phyloP scores from a whole-genome alignment of 2,797 vertebrate species.

The Oceanodroma leucorhoa region DNA sequence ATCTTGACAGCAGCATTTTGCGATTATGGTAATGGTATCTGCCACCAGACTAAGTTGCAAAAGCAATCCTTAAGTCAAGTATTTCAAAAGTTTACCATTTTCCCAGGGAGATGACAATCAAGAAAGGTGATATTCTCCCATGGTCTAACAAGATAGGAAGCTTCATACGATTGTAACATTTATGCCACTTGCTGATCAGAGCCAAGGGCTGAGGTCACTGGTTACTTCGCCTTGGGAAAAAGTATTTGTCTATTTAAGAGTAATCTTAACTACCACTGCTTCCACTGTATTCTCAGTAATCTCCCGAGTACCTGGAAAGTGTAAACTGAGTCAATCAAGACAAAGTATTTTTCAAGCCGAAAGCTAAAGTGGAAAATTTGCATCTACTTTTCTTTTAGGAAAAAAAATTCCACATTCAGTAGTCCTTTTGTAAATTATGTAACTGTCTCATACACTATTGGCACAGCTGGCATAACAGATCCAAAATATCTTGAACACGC shows the following conservation, averaged over 20 bases:
- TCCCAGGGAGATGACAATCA: background rate
- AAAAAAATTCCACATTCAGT: background rate
- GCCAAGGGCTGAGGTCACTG: background rate
- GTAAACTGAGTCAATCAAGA: background rate
- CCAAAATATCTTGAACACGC: background rate
- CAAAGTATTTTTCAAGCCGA: background rate
- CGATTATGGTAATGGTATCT: rapidly evolving
- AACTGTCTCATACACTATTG: background rate
- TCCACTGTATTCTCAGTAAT: background rate
- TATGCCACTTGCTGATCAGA: background rate
- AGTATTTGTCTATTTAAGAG: background rate
- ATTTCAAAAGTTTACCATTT: background rate
- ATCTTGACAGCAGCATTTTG: background rate
- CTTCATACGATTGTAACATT: background rate
- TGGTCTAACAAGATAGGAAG: background rate
- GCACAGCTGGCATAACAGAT: background rate
- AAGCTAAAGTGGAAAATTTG: background rate
- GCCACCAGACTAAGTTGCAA: background rate
- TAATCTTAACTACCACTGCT: background rate
- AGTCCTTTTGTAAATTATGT: background rate
- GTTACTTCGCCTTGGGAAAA: background rate
- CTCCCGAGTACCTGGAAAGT: background rate
- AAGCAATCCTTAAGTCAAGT: background rate
- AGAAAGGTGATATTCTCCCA: background rate
- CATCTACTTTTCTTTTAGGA: background rate